Evolutionary conservation across 2,888 invertebrate genomes (phyloP).

Genomic region (Drosophila colorata): DNA sequence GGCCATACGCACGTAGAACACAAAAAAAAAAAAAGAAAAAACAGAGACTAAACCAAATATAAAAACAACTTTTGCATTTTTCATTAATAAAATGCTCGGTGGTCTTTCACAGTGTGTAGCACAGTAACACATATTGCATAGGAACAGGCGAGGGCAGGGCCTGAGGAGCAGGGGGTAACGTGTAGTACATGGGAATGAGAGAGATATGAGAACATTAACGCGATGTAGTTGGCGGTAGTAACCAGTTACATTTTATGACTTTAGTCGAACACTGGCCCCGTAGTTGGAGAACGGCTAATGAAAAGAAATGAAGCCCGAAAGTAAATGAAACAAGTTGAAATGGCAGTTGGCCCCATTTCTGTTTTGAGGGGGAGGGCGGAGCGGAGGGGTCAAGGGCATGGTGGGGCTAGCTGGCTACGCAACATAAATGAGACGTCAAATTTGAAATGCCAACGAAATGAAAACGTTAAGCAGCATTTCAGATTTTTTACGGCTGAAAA

Average conservation of each 20-base stretch:
- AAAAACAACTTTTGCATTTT: constrained; percentile 67
- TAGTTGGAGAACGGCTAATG: constrained; percentile 71
- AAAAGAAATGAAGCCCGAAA: constrained; percentile 73
- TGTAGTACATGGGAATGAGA: constrained; percentile 53
- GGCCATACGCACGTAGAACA: constrained; percentile 64
- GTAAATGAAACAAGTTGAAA: constrained; percentile 69
- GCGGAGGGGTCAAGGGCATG: neutral
- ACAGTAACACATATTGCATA: constrained; percentile 68
- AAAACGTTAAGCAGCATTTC: constrained; percentile 67
- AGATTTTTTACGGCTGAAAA: constrained; percentile 55
- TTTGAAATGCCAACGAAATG: constrained; percentile 61
- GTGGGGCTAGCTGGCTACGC: constrained; percentile 1
- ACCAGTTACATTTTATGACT: constrained; percentile 78
- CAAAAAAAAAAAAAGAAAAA: constrained; percentile 18
- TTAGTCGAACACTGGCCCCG: constrained; percentile 48
- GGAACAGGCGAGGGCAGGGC: neutral
- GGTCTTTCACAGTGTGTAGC: constrained; percentile 31
- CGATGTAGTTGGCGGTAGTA: constrained; percentile 57
- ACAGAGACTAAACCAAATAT: constrained; percentile 23
- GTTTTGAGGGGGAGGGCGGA: too few species aligned
- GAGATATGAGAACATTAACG: constrained; percentile 71
- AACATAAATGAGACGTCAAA: constrained; percentile 58
- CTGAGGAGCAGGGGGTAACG: constrained; percentile 11
- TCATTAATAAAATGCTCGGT: constrained; percentile 70
- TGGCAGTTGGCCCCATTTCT: constrained; percentile 47